Base-by-base conservation (phyloP, 23 tunicate genomes). In the Trididemnum miniatum region DNA sequence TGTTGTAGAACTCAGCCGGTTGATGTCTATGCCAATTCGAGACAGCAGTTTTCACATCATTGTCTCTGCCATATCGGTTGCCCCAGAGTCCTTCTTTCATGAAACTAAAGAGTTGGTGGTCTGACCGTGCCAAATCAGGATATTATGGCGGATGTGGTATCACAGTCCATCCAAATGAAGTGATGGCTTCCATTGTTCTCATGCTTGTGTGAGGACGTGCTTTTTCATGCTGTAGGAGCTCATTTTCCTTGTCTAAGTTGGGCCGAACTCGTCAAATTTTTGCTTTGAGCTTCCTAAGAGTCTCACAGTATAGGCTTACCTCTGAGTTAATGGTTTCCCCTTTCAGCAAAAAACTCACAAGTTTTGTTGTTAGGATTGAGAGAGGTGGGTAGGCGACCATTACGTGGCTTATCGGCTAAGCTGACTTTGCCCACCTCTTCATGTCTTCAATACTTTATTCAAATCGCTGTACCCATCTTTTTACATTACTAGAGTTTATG, bases 131-230 rank as follows among this genome's bases (percentile, higher is more conserved):
- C 7, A 63, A 23, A 63, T 63, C 71, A 63, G 71, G 71, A 23
- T 15, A 63, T 4, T 63, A 9, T 63, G 31, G 71, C 12, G 31
- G 71, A 63, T 63, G 71, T 63, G 71, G 71, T 63, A 63, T 7
- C 7, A 23, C 22, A 9, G 71, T 63, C 31, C 71, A 63, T 23
- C 71, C 71, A 63, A 63, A 12, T 9, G 71, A 63, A 63, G 71
- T 63, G 71, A 63, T 63, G 12, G 54, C 54, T 44, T 44, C 54
- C 54, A 9, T 7, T 9, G 23, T 63, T 63, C 23, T 63, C n/a
- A 63, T 63, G 71, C 71, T 63, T 63, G 71, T 63, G 71, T 63
- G 71, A 5, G 71, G 71, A 9, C 71, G 23, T 15, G 71, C 71
- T 5, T 63, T 63, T 15, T 63, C 71, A 63, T 63, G 71, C 31